A percentile compares a stretch with the other conserved stretches of the same genome.
phyloP scores from a whole-genome alignment of 2,888 invertebrate species.

The Spilosoma lubricipeda region DNA sequence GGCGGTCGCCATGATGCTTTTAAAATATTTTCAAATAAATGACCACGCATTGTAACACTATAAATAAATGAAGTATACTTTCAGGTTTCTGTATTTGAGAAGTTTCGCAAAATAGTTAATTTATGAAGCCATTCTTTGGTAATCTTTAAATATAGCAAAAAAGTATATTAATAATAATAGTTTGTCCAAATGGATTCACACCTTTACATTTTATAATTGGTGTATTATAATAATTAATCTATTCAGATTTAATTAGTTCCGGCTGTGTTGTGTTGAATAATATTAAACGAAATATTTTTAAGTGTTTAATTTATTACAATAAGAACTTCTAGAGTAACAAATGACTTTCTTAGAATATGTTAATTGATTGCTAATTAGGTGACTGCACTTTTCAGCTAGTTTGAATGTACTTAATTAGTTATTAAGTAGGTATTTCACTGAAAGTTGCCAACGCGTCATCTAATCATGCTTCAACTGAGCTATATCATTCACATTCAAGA shows the following conservation, averaged over 20 bases:
- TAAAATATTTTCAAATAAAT: neutral
- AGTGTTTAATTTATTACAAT: slow-evolving; percentile 24
- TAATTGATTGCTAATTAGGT: slow-evolving; percentile 46
- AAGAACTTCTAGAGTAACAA: slow-evolving; percentile 44
- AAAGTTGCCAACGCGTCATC: neutral
- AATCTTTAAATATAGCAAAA: neutral
- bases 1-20: neutral
- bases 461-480: neutral
- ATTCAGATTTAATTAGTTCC: slow-evolving; percentile 18
- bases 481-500: neutral
- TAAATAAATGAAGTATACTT: neutral
- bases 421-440: neutral
- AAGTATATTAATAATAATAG: neutral
- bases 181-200: slow-evolving; percentile 8
- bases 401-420: neutral
- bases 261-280: slow-evolving; percentile 11
- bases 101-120: no score
- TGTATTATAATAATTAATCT: slow-evolving; percentile 10
- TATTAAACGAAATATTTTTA: slow-evolving; percentile 9
- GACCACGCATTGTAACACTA: neutral
- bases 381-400: slow-evolving; percentile 16
- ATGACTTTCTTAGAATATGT: slow-evolving; percentile 31
- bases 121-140: neutral
- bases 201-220: slow-evolving; percentile 14
- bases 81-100: neutral